Conservation (phyloP, 2,888 invertebrate genomes). For the Drosophila anceps region DNA sequence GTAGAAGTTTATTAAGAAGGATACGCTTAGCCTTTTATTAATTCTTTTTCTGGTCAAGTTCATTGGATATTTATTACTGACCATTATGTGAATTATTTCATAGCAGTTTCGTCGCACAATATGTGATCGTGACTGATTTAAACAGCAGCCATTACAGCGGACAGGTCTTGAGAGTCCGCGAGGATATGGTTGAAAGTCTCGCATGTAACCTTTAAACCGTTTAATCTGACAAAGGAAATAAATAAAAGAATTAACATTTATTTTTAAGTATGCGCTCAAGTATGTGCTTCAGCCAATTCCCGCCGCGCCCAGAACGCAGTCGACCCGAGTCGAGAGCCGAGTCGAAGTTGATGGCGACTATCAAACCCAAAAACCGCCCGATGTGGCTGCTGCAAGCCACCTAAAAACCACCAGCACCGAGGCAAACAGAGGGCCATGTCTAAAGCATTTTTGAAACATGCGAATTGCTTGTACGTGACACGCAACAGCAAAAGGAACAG, state of each 20-base stretch:
- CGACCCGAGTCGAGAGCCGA: slow-evolving; percentile 14
- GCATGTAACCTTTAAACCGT: slow-evolving; percentile 75
- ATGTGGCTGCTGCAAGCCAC: slow-evolving; percentile 32
- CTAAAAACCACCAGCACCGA: slow-evolving; percentile 56
- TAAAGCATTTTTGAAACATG: slow-evolving; percentile 83
- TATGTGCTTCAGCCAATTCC: slow-evolving; percentile 49
- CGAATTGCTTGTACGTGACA: slow-evolving; percentile 85
- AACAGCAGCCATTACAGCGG: slow-evolving; percentile 45
- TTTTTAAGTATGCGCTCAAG: slow-evolving; percentile 76
- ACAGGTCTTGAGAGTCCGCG: slow-evolving; percentile 1
- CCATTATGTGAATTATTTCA: slow-evolving; percentile 54
- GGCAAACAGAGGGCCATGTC: slow-evolving; percentile 77
- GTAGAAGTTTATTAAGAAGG: neutral
- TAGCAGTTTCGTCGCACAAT: slow-evolving; percentile 35
- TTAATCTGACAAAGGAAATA: slow-evolving; percentile 82
- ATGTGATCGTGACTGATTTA: slow-evolving; percentile 60
- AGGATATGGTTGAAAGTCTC: slow-evolving; percentile 30
- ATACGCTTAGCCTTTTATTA: neutral
- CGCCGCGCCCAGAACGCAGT: slow-evolving; percentile 23
- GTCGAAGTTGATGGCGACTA: slow-evolving; percentile 67
- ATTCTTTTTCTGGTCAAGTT: slow-evolving; percentile 5
- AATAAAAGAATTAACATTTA: slow-evolving; percentile 82
- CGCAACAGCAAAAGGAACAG: slow-evolving; percentile 79
- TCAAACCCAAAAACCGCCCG: slow-evolving; percentile 52
- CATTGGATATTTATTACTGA: slow-evolving; percentile 27